Base-by-base conservation (phyloP, 2,888 invertebrate species). In the Nipponacmea schrenckii region DNA sequence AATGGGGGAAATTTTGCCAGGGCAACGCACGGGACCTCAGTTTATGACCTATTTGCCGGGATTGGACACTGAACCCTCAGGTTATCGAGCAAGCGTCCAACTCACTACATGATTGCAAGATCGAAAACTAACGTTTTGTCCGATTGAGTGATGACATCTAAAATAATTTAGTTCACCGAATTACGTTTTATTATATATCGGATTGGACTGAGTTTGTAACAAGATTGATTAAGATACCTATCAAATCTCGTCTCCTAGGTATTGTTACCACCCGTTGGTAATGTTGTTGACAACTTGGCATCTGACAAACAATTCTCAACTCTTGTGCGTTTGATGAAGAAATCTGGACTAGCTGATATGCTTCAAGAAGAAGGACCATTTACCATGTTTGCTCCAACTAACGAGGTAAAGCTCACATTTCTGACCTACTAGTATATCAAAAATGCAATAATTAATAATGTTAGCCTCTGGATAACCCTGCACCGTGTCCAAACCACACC, bases 321-420 rank as follows among this genome's bases (percentile, higher is more conserved):
- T 10, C 77, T 89, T 17, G 81, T 84, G 2, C 71, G 79, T 0
- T 79, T 87, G 44, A 62, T 88, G 12, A 81, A 89, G 86, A 90
- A 89, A 68, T 90, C 91, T 1, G 90, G 90, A 68, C 80, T 92
- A 1, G 91, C 91, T 70, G 89, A 90, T 63, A 87, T 89, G 31
- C 82, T 92, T 67, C 80, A 89, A 20, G 89, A 74, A 12, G 73
- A 85, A 10, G 89, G 90, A 62, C 90, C 91, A 0, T 88, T 91
- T 71, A 92, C 93, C 0, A 86, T 93, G 65, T 89, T 92, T 72
- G 92, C 92, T 7, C 92, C 92, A 1, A 91, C 91, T 14, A 91
- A 92, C 79, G 89, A 83, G 77, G 87, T 85, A 70, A 72, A 62
- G 17, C 1, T 2, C 8, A 14, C 7, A 27, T 20, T 14, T n/a